Percentiles rank a stretch among this genome's conserved stretches.
Evolutionary conservation across 2,888 invertebrate genomes (phyloP).

Genomic region (Volucella bombylans): DNA sequence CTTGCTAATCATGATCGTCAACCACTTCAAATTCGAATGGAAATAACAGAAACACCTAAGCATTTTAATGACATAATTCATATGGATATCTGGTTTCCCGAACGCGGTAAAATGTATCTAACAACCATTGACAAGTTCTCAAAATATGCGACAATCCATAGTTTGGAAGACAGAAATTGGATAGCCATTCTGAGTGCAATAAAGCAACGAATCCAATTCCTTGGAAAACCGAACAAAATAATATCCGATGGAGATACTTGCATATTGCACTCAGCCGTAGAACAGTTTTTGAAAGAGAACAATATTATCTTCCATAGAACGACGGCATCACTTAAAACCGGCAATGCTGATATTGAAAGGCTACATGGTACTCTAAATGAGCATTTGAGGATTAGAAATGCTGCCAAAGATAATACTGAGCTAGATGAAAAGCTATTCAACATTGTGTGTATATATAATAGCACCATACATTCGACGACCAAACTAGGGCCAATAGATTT

Average conservation of each 20-base stretch:
- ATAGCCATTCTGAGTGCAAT: slow-evolving; percentile 3
- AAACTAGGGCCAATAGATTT: no score
- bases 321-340: slow-evolving; percentile 8
- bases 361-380: slow-evolving; percentile 10
- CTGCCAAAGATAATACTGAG: slow-evolving; percentile 17
- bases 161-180: slow-evolving; percentile 14
- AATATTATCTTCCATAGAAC: slow-evolving; percentile 3
- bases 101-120: slow-evolving; percentile 1
- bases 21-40: no score
- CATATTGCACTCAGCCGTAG: slow-evolving; percentile 1
- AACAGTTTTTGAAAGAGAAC: slow-evolving; percentile 14
- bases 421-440: slow-evolving; percentile 50
- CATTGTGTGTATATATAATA: slow-evolving; percentile 33
- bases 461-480: slow-evolving; percentile 12
- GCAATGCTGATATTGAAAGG: slow-evolving; percentile 8
- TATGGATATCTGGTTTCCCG: neutral
- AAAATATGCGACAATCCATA: neutral
- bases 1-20: no score
- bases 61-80: neutral
- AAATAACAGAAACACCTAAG: no score
- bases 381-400: slow-evolving; percentile 9
- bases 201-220: slow-evolving; percentile 3
- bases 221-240: slow-evolving; percentile 1
- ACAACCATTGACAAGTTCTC: slow-evolving; percentile 1
- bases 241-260: slow-evolving; percentile 4